Percentiles rank a stretch among this genome's conserved stretches.
Conservation (phyloP, 2,888 invertebrate species). For the Gymnocheta viridis region DNA sequence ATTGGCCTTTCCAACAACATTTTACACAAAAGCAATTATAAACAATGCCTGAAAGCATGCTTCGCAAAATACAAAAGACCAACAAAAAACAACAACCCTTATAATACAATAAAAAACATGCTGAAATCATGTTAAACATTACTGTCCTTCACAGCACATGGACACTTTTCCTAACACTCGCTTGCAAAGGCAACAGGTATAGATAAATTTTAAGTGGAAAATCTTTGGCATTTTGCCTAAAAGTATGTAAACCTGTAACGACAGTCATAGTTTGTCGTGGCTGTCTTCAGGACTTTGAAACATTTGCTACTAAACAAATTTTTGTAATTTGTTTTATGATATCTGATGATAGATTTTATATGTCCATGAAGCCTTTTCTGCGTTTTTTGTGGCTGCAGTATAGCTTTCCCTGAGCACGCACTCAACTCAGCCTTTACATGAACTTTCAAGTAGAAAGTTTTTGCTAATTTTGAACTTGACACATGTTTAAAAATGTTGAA, state of each 20-base stretch:
- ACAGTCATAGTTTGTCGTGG: background rate
- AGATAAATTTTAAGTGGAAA: background rate
- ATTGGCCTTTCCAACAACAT: background rate
- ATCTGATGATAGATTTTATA: background rate
- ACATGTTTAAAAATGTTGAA: too few relatives aligned
- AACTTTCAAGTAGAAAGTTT: background rate
- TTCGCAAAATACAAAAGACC: conserved; percentile 21
- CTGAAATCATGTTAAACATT: conserved; percentile 34
- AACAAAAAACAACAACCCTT: background rate
- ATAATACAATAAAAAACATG: conserved; percentile 30
- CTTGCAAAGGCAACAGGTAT: conserved; percentile 28
- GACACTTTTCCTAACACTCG: background rate
- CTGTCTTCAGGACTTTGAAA: background rate
- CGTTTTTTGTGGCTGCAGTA: background rate
- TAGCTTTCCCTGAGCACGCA: background rate
- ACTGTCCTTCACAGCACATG: background rate
- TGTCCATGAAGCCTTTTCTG: background rate
- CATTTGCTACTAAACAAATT: background rate
- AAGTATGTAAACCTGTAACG: conserved; percentile 1
- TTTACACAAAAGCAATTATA: background rate
- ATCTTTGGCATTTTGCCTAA: conserved; percentile 27
- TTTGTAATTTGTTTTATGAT: background rate
- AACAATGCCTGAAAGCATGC: conserved; percentile 42
- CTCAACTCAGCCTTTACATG: background rate
- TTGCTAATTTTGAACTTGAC: background rate